Base-by-base conservation (phyloP, 2,113 vertebrate genomes). In the Noturus placidus region DNA sequence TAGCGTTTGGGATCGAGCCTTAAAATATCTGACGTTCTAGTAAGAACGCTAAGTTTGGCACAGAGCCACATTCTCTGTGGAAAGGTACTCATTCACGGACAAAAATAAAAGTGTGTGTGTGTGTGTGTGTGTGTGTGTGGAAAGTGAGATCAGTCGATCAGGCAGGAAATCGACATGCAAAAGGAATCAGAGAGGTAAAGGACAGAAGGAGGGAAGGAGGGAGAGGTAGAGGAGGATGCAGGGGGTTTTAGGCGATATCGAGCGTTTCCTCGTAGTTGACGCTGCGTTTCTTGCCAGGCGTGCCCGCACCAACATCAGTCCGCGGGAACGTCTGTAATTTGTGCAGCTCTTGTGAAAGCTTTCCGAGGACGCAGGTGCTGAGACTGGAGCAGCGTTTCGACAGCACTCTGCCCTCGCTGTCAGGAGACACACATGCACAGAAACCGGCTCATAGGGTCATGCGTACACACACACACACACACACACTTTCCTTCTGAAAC, bases 361-460 rank as follows among this genome's bases (percentile, higher is more conserved):
- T 96, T 82, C 96, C 95, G 95, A 97, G 91, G 91, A 97, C 94
- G 90, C 96, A 97, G 95, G 96, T 97, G 94, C 97, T 98, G 95
- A 97, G 96, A 94, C 95, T 97, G 95, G 96, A 96, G 95, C 96
- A 98, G 92, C 96, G 96, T 94, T 99, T 98, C 95, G 96, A 93
- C 95, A 96, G 94, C 89, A 95, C 91, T 94, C 95, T 95, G 94
- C 96, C 96, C 96, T 96, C 94, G 95, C 97, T 97, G 96, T 95
- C 46, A 13, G 86, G 94, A 90, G 91, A 95, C 86, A 91, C 92
- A 97, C 96, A 97, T 96, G 96, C 96, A 84, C 50, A 96, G 91
- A 94, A 94, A 94, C 92, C 93, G 88, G 92, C 93, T 95, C 93
- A 94, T 92, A 92, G 92, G 84, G 84, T 90, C 92, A 93, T 94